A percentile compares a stretch with the other conserved stretches of the same genome.
phyloP scores from a whole-genome alignment of 2,888 invertebrate species.

The Hirudinaria manillensis region DNA sequence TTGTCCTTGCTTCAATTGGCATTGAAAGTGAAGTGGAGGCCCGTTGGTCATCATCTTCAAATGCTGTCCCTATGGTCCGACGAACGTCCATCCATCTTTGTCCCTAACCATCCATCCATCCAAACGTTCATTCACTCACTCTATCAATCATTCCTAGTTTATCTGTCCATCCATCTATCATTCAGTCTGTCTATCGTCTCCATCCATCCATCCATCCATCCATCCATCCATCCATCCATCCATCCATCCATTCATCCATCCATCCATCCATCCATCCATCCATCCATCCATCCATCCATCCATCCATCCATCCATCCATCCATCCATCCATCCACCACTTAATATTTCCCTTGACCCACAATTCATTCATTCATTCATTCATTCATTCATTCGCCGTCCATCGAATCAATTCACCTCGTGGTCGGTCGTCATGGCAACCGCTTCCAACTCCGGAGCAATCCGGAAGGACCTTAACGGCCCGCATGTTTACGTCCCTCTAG shows the following conservation, averaged over 20 bases:
- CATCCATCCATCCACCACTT: background rate
- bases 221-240: background rate
- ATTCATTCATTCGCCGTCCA: constrained; percentile 5
- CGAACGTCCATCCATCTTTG: background rate
- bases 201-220: background rate
- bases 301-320: background rate
- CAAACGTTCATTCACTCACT: constrained; percentile 3
- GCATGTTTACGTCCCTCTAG: no score
- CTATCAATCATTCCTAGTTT: background rate
- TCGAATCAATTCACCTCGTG: background rate
- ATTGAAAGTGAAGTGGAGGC: no score
- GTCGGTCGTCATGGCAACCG: no score
- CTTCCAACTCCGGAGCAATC: no score
- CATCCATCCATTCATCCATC: constrained; percentile 5
- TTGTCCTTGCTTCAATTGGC: no score
- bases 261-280: background rate
- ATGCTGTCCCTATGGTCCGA: no score
- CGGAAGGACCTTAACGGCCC: no score
- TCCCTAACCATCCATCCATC: background rate
- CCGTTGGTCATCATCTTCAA: no score
- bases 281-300: background rate
- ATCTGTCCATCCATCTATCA: background rate
- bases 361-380: background rate
- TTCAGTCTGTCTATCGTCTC: background rate
- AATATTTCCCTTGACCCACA: background rate